A percentile compares a stretch with the other conserved stretches of the same genome.
These are phyloP conservation scores for Sciurus carolinensis DNA, from an alignment of 2,797 vertebrate species.

Conservation along the genomic window DNA sequence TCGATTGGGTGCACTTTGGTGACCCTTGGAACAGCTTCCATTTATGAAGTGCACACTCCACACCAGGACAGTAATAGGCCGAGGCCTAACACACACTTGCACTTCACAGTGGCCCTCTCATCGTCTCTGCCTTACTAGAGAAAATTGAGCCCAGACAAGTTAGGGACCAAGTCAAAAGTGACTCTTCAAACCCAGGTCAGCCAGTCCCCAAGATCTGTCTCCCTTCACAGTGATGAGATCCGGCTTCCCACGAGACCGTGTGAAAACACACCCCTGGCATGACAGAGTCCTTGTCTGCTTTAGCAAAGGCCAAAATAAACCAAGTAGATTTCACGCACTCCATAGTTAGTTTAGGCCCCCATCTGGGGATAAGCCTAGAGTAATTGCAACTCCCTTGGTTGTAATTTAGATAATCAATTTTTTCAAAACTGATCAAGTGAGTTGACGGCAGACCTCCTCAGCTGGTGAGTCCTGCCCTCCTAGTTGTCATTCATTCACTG, in stretches of 20 bases:
- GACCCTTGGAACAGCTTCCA: neutral
- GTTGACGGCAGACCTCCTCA: neutral
- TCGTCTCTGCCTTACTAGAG: neutral
- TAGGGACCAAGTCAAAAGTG: neutral
- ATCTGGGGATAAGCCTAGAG: neutral
- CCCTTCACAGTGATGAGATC: neutral
- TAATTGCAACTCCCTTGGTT: neutral
- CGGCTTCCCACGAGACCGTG: neutral
- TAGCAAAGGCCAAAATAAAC: neutral
- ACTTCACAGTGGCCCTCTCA: neutral
- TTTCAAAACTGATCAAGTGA: neutral
- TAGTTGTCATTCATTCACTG: neutral
- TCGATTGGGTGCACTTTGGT: neutral
- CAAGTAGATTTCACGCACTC: neutral
- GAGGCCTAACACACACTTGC: neutral
- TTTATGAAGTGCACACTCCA: neutral
- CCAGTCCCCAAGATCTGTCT: neutral
- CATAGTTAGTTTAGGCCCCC: neutral
- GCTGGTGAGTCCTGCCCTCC: neutral
- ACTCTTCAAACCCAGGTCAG: neutral
- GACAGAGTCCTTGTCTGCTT: neutral
- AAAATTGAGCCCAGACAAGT: neutral
- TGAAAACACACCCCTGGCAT: rapidly evolving
- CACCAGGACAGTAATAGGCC: neutral
- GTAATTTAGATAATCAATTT: neutral